Percentiles rank a stretch among this genome's conserved stretches.
Evolutionary conservation across 2,113 vertebrate species (phyloP).

Genomic region (Phylloscopus trochiloides): DNA sequence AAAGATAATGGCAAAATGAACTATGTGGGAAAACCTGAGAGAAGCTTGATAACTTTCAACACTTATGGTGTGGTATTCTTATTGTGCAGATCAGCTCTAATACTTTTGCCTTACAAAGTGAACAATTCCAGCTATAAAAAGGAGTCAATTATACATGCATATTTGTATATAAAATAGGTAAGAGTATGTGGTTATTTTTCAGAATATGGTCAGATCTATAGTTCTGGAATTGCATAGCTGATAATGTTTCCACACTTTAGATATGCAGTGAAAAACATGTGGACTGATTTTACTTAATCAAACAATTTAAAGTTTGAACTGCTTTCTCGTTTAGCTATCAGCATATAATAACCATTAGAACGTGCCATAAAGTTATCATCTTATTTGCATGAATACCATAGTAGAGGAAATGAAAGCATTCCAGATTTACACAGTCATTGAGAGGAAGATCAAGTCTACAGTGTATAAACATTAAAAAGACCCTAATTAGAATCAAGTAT

Average conservation of each 20-base stretch:
- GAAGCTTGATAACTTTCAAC: neutral
- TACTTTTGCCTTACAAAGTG: neutral
- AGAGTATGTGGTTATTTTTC: neutral
- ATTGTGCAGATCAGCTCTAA: neutral
- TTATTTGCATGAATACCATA: neutral
- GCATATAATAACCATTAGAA: neutral
- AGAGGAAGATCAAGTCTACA: constrained; percentile 13
- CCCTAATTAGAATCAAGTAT: constrained; percentile 56
- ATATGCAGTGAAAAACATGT: neutral
- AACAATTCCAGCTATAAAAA: neutral
- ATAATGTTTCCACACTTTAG: neutral
- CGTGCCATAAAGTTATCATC: neutral
- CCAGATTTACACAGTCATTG: constrained; percentile 8
- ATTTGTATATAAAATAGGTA: neutral
- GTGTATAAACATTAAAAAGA: constrained; percentile 26
- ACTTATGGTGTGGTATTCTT: no score
- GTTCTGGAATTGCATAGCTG: neutral
- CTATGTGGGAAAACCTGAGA: neutral
- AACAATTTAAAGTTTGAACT: neutral
- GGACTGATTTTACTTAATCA: neutral
- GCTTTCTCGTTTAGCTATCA: neutral
- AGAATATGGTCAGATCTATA: neutral
- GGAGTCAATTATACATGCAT: neutral
- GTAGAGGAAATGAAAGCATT: neutral
- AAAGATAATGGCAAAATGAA: neutral